A percentile compares a stretch with the other conserved stretches of the same genome.
phyloP scores from a whole-genome alignment of 2,113 vertebrate genomes.

The mouse (Mus musculus) region DNA sequence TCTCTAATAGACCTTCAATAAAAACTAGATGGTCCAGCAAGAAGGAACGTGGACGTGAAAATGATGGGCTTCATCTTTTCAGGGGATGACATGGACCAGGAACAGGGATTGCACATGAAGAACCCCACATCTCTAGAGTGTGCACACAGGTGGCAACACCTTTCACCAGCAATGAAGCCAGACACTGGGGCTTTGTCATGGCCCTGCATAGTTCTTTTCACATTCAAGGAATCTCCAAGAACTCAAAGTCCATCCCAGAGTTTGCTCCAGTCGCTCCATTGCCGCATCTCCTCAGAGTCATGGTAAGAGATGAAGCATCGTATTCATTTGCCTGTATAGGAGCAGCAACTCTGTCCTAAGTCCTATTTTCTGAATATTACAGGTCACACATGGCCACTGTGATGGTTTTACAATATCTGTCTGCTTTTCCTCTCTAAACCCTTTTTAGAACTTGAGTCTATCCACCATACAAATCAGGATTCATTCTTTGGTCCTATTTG shows the following conservation, averaged over 20 bases:
- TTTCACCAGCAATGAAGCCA: not conserved
- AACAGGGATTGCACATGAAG: not conserved
- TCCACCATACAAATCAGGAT: not conserved
- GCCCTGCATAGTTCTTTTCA: not conserved
- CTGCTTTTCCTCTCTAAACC: not conserved
- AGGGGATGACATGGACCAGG: rapidly evolving
- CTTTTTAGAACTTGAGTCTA: not conserved
- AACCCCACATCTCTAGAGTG: not conserved
- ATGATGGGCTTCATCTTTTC: not conserved
- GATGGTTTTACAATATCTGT: not conserved
- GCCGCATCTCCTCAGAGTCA: not conserved
- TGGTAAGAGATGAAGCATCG: not conserved
- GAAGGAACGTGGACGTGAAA: rapidly evolving
- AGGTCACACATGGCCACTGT: not conserved
- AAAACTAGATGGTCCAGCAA: not conserved
- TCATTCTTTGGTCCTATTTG: not conserved
- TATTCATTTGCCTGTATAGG: rapidly evolving
- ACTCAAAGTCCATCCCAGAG: not conserved
- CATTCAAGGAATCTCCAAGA: not conserved
- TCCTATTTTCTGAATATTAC: not conserved
- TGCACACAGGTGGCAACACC: not conserved
- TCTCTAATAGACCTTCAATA: not conserved
- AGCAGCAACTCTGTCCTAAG: not conserved
- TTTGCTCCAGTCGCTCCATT: not conserved
- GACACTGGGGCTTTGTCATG: not conserved